Percentiles rank a stretch among this genome's conserved stretches.
These are phyloP conservation scores for Oreonectes daqikongensis DNA, from an alignment of 2,797 vertebrate species.

Conservation along the genomic window DNA sequence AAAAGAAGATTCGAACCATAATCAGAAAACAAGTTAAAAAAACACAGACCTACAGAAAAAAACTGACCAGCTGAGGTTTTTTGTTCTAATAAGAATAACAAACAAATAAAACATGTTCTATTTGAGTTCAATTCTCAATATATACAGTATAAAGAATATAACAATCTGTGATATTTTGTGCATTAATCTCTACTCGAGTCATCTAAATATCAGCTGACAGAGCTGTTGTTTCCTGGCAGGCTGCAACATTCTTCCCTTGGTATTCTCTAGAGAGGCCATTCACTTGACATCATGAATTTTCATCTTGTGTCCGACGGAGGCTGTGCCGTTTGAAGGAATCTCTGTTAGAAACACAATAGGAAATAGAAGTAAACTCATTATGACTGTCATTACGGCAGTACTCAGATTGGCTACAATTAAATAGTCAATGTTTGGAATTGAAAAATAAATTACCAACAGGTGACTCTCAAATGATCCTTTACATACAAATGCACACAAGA, in stretches of 20 bases:
- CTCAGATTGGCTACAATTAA: background rate
- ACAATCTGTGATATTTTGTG: conserved; percentile 31
- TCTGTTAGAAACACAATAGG: conserved; percentile 62
- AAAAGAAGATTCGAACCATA: conserved; percentile 14
- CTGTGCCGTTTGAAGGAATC: conserved; percentile 82
- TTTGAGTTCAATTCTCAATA: background rate
- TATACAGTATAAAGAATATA: conserved; percentile 28
- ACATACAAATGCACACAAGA: no score
- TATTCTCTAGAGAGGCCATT: conserved; percentile 46
- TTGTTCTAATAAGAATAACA: conserved; percentile 20
- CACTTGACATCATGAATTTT: conserved; percentile 74
- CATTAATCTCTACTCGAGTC: conserved; percentile 30
- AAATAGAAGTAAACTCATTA: conserved; percentile 13
- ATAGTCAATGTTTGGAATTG: background rate
- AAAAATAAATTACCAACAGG: background rate
- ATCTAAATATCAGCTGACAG: conserved; percentile 40
- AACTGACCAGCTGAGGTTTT: conserved; percentile 15
- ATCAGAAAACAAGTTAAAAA: background rate
- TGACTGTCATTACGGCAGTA: background rate
- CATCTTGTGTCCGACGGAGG: conserved; percentile 77
- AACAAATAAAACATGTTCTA: conserved; percentile 6
- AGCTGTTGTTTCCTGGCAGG: conserved; percentile 30
- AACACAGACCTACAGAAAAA: background rate
- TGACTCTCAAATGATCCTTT: background rate
- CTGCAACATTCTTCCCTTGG: conserved; percentile 57